Evolutionary conservation across 53 echinoderm and acorn worm species (phyloP).

Genomic region (Apostichopus leukothele): DNA sequence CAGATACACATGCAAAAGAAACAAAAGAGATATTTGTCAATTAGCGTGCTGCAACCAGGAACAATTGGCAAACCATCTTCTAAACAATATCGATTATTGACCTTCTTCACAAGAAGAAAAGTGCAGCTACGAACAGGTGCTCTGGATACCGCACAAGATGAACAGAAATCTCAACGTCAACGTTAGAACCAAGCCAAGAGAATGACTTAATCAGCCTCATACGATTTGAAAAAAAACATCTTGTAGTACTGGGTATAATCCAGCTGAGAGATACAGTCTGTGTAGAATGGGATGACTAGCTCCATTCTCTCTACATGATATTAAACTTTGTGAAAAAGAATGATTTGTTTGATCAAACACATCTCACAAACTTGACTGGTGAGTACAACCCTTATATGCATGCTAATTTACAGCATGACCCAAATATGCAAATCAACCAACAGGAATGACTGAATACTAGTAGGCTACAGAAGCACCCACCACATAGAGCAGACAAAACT

Average conservation of each 20-base stretch:
- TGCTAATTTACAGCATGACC: too few relatives aligned
- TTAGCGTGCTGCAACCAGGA: background rate
- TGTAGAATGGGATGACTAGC: too few relatives aligned
- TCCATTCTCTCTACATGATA: too few relatives aligned
- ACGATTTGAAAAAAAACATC: background rate
- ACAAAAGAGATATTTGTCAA: background rate
- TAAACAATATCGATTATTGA: background rate
- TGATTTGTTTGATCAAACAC: too few relatives aligned
- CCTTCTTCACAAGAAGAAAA: background rate
- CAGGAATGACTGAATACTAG: too few relatives aligned
- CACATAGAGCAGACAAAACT: background rate
- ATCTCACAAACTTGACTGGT: too few relatives aligned
- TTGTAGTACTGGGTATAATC: background rate
- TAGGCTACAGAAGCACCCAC: background rate
- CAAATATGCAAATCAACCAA: too few relatives aligned
- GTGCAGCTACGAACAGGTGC: background rate
- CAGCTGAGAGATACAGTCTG: background rate
- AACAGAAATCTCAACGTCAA: background rate
- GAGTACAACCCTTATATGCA: too few relatives aligned
- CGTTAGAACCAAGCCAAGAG: background rate
- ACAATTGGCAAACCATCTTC: background rate
- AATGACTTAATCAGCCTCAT: background rate
- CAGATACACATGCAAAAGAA: background rate
- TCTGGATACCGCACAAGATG: slow-evolving; percentile 10
- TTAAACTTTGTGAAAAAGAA: too few relatives aligned